phyloP scores from a whole-genome alignment of 2,888 invertebrate genomes.

The Netelia melanura region DNA sequence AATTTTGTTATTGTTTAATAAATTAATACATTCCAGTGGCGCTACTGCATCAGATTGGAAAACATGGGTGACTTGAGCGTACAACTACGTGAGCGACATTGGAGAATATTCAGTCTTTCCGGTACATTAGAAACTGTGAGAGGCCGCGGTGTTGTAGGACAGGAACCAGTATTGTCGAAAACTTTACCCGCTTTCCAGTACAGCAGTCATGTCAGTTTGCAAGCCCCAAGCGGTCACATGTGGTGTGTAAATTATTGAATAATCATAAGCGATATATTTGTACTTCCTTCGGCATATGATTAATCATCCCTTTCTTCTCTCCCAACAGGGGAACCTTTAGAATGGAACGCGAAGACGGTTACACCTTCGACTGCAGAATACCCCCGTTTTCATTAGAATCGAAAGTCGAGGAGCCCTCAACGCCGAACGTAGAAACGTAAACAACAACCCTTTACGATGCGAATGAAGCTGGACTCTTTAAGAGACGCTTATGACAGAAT shows the following conservation, averaged over 20 bases:
- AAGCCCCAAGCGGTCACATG: constrained; percentile 99
- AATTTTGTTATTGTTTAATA: constrained; percentile 27
- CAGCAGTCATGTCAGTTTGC: constrained; percentile 98
- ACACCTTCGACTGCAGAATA: constrained; percentile 98
- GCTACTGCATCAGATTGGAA: constrained; percentile 98
- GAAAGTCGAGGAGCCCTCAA: constrained; percentile 90
- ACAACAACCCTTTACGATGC: not conserved
- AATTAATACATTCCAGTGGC: constrained; percentile 89
- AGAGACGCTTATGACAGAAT: constrained; percentile 27
- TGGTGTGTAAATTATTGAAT: constrained; percentile 88
- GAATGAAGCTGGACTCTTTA: not conserved
- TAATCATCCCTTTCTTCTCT: constrained; percentile 45
- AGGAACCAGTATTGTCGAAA: constrained; percentile 96
- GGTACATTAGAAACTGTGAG: constrained; percentile 97
- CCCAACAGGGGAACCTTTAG: constrained; percentile 95
- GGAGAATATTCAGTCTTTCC: constrained; percentile 98
- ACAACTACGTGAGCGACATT: constrained; percentile 97
- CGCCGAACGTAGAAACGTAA: constrained; percentile 78
- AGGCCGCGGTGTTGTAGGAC: constrained; percentile 98
- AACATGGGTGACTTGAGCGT: constrained; percentile 96
- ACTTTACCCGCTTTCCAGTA: constrained; percentile 98
- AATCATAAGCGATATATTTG: not conserved
- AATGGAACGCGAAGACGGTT: constrained; percentile 98
- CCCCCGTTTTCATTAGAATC: constrained; percentile 99
- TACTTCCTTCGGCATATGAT: constrained; percentile 1